Evolutionary conservation across 2,888 invertebrate genomes (phyloP), one percentile per base, ranked within the genome.

Genomic region (Melinaea menophilus): DNA sequence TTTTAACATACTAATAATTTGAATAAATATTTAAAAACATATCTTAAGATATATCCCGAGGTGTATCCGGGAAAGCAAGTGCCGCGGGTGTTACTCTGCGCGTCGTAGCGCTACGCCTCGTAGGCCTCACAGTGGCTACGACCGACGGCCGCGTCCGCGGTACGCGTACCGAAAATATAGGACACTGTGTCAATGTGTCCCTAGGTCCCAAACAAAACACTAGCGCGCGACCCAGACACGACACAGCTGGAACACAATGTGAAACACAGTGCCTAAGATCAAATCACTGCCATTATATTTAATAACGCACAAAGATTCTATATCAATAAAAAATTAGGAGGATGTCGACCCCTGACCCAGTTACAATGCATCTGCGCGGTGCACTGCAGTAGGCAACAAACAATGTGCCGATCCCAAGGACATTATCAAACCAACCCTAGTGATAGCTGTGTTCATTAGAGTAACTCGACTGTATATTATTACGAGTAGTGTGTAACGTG

Each of bases 391-490:
- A 82, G 74, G 74, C 79, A 75, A 77, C 77, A 77, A 73, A 75
- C 69, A 69, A 62, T 64, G 67, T 67, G 69, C 70, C 66, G 67
- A 68, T 68, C 58, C 65, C 68, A 69, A 67, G 70, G 68, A 72
- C 67, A 71, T 68, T 72, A 69, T 63, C 68, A 65, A 66, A 75
- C 82, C 81, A 69, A 48, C 55, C 48, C 55, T 74, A 75, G 88
- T 88, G 88, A 88, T 88, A 88, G 69, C 72, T 68, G 90, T 90
- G 90, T 90, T 90, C 90, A 90, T 83, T 89, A 89, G 68, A 64
- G 70, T 72, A 63, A 64, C 67, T 65, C 71, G 73, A 70, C 70
- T 73, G 66, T 73, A 69, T 72, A 70, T 75, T 22, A 22, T 22
- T 22, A 22, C 22, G 22, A 72, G 70, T 73, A 72, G 70, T 74